These are phyloP conservation scores for Catocala nupta DNA, from an alignment of 2,888 invertebrate genomes.

Conservation along the genomic window DNA sequence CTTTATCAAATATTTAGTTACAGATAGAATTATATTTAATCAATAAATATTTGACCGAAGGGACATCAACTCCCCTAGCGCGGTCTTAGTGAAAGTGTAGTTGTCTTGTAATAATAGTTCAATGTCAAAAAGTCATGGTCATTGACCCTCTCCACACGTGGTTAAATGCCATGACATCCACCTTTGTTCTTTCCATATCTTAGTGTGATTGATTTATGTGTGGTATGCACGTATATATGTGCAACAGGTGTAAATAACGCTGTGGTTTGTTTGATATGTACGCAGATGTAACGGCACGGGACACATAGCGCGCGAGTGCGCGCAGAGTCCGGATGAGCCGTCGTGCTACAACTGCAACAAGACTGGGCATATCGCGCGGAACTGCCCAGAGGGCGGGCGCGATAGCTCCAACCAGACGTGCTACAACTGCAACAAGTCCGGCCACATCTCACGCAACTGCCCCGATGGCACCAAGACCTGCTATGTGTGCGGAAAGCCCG, in stretches of 20 bases:
- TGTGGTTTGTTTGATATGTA: conserved; percentile 15
- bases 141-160: conserved; percentile 43
- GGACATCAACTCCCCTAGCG: conserved; percentile 17
- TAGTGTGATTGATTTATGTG: not conserved
- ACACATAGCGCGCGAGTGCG: conserved; percentile 97
- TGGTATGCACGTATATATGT: not conserved
- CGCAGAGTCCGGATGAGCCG: conserved; percentile 93
- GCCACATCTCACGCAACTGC: conserved; percentile 96
- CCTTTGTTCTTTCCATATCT: conserved; percentile 6
- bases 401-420: conserved; percentile 92
- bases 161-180: not conserved
- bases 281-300: conserved; percentile 95
- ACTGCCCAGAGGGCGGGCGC: conserved; percentile 92
- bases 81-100: conserved; percentile 40
- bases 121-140: conserved; percentile 24
- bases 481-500: conserved; percentile 97
- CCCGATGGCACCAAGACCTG: conserved; percentile 96
- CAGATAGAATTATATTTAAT: not conserved
- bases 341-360: conserved; percentile 98
- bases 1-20: not conserved
- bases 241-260: conserved; percentile 11
- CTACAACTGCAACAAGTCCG: conserved; percentile 98
- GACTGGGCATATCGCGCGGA: conserved; percentile 96
- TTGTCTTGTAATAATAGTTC: conserved; percentile 17
- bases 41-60: conserved; percentile 19